Conservation (phyloP, 1,140 invertebrate genomes). For the Ceratina calcarata region DNA sequence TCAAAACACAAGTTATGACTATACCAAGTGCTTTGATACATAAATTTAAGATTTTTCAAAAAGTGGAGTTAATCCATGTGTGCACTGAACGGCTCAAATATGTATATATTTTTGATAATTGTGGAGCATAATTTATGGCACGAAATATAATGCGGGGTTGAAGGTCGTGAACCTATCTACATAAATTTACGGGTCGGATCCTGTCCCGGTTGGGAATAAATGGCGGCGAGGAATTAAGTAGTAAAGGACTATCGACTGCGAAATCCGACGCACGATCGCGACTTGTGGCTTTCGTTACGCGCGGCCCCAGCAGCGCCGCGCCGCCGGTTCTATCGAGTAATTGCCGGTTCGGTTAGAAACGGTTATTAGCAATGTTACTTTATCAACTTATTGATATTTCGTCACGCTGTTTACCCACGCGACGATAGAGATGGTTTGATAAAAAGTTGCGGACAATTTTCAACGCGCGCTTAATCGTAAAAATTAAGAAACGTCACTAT, state of each 20-base stretch:
- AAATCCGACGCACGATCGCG: conserved; percentile 28
- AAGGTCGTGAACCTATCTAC: conserved; percentile 27
- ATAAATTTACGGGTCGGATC: conserved; percentile 40
- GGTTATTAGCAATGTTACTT: neutral
- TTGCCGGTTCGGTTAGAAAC: neutral
- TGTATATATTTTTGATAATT: conserved; percentile 43
- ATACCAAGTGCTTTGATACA: too few relatives aligned
- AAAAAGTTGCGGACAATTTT: neutral
- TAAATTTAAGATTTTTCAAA: too few relatives aligned
- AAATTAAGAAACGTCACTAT: neutral
- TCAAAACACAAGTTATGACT: too few relatives aligned
- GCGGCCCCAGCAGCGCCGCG: neutral
- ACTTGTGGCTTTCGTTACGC: conserved; percentile 18
- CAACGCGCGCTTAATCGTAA: neutral
- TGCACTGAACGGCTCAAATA: too few relatives aligned
- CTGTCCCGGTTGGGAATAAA: conserved; percentile 2
- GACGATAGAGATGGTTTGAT: neutral
- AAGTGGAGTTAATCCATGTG: too few relatives aligned
- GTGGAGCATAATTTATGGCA: conserved; percentile 5
- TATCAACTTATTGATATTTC: neutral
- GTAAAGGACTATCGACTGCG: conserved; percentile 35
- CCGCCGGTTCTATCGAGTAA: conserved; percentile 18
- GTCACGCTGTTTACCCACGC: neutral
- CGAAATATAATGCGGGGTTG: conserved; percentile 16
- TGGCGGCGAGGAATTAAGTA: conserved; percentile 44